phyloP scores from a whole-genome alignment of 2,113 vertebrate species.

The Steatornis caripensis region DNA sequence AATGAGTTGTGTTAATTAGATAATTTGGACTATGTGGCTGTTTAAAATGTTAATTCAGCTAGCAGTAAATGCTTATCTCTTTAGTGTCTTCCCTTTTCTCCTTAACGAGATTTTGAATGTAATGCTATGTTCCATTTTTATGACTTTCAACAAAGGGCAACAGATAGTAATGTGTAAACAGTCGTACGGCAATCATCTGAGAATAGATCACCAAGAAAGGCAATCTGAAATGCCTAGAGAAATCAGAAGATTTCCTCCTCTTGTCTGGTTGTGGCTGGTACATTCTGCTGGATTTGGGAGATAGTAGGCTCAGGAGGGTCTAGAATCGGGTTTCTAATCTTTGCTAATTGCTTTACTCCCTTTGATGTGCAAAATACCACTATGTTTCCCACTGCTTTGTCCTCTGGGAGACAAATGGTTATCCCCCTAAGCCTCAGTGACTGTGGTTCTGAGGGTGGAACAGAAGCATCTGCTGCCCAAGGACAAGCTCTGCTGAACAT shows the following conservation, averaged over 20 bases:
- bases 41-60: neutral
- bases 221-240: neutral
- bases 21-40: neutral
- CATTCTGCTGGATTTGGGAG: neutral
- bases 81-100: neutral
- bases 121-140: neutral
- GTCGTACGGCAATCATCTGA: neutral
- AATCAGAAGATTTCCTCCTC: neutral
- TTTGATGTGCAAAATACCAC: conserved; percentile 35
- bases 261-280: neutral
- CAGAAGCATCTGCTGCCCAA: neutral
- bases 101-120: neutral
- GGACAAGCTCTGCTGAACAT: neutral
- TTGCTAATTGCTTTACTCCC: neutral
- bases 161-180: neutral
- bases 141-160: neutral
- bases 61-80: neutral
- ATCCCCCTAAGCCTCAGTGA: neutral
- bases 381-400: neutral
- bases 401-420: neutral
- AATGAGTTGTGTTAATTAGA: neutral
- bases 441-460: neutral
- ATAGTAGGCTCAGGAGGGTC: neutral
- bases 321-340: conserved; percentile 22
- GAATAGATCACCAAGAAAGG: neutral